Evolutionary conservation across 2,888 invertebrate genomes (phyloP).

Genomic region (Mimumesa dahlbomi): DNA sequence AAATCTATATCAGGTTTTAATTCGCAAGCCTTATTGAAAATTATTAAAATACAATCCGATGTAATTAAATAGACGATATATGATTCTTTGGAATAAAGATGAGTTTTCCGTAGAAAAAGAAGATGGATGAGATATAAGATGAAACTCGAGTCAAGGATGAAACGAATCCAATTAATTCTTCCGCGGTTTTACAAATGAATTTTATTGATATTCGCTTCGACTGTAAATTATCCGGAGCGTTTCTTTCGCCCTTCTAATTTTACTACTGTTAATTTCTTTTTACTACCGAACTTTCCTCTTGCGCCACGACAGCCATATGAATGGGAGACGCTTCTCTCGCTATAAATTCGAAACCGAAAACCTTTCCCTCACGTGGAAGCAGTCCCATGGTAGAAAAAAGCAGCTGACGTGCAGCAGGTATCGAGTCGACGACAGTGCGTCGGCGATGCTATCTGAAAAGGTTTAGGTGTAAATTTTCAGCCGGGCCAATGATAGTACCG

Average conservation of each 20-base stretch:
- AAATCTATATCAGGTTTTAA: too few species aligned
- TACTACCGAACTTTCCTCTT: not conserved
- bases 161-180: constrained; percentile 25
- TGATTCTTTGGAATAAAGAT: too few species aligned
- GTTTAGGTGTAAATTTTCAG: constrained; percentile 56
- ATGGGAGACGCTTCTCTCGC: constrained; percentile 2
- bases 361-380: not conserved
- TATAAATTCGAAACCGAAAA: constrained; percentile 29
- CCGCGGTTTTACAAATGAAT: not conserved
- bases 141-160: not conserved
- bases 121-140: too few species aligned
- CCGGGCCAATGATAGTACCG: constrained; percentile 25
- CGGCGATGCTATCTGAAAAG: constrained; percentile 65
- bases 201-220: constrained; percentile 26
- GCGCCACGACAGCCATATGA: not conserved
- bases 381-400: constrained; percentile 24
- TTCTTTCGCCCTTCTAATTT: not conserved
- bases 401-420: constrained; percentile 33
- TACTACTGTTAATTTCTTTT: constrained; percentile 3
- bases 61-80: too few species aligned
- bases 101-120: too few species aligned
- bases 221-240: not conserved
- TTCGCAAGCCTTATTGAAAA: too few species aligned
- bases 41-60: too few species aligned
- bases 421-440: constrained; percentile 51